Percentiles rank a stretch among this genome's conserved stretches.
phyloP scores from a whole-genome alignment of 2,888 invertebrate genomes.

The Drosophila atroscutellata region DNA sequence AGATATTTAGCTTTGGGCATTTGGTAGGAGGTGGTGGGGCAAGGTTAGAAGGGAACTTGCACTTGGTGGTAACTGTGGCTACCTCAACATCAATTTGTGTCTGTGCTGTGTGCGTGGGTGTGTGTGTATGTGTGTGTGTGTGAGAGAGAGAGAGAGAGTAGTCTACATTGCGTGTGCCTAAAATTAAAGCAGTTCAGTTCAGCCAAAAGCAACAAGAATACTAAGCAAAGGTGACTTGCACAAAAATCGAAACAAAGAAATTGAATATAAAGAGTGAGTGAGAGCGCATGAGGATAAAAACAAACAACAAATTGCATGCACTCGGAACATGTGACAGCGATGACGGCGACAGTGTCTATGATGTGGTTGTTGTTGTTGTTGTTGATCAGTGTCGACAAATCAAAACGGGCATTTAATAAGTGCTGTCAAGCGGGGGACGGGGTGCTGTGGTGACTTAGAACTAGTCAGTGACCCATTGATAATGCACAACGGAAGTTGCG shows the following conservation, averaged over 20 bases:
- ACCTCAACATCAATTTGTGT: conserved; percentile 69
- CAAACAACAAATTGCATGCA: conserved; percentile 51
- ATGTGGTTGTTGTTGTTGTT: conserved; percentile 19
- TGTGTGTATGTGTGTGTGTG: conserved; percentile 6
- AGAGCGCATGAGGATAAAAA: conserved; percentile 26
- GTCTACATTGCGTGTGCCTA: conserved; percentile 55
- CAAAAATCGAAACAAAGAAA: conserved; percentile 71
- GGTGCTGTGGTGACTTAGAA: conserved; percentile 4
- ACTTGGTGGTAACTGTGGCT: conserved; percentile 64
- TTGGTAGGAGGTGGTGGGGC: not conserved
- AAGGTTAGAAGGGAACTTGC: conserved; percentile 58
- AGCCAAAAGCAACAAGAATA: conserved; percentile 40
- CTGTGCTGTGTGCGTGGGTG: conserved; percentile 17
- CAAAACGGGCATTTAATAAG: conserved; percentile 6
- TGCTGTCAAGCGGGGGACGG: not conserved
- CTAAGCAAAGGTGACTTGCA: conserved; percentile 74
- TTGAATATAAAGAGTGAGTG: conserved; percentile 18
- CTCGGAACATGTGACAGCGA: conserved; percentile 64
- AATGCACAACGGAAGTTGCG: conserved; percentile 66
- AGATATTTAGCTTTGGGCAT: not conserved
- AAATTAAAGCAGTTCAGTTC: conserved; percentile 56
- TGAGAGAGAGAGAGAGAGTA: not conserved
- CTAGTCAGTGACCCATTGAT: conserved; percentile 71
- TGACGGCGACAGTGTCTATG: conserved; percentile 61
- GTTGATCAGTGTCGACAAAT: conserved; percentile 34